phyloP scores from a whole-genome alignment of 2,888 invertebrate genomes.

The Encarsia formosa region DNA sequence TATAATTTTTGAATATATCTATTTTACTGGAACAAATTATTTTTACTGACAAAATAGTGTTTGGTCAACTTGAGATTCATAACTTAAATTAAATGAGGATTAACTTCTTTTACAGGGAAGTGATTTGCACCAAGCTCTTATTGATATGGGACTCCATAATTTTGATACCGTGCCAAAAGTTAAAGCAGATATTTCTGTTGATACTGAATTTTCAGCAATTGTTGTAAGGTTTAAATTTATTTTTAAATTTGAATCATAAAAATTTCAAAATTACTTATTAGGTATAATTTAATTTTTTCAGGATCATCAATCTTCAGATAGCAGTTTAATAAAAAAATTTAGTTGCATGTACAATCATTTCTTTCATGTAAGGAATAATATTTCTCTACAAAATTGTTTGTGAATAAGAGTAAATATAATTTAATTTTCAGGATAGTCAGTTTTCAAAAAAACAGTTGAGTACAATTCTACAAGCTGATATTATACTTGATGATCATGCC shows the following conservation, averaged over 20 bases:
- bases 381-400: neutral
- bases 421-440: conserved; percentile 28
- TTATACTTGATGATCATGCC: conserved; percentile 44
- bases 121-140: conserved; percentile 39
- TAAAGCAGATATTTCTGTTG: conserved; percentile 13
- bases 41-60: neutral
- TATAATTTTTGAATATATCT: neutral
- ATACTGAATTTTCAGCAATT: conserved; percentile 2
- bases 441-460: conserved; percentile 32
- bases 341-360: neutral
- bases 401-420: neutral
- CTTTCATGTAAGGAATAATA: neutral
- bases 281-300: neutral
- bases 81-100: neutral
- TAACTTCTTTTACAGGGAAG: conserved; percentile 37
- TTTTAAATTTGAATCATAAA: neutral
- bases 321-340: neutral
- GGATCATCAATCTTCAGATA: neutral
- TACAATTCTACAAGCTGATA: conserved; percentile 37
- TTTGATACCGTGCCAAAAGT: conserved; percentile 36
- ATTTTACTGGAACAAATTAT: neutral
- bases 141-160: conserved; percentile 40
- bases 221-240: conserved; percentile 11
- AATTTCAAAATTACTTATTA: neutral
- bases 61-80: neutral